Conservation (phyloP, 2,113 vertebrate species). For the Engystomops pustulosus region DNA sequence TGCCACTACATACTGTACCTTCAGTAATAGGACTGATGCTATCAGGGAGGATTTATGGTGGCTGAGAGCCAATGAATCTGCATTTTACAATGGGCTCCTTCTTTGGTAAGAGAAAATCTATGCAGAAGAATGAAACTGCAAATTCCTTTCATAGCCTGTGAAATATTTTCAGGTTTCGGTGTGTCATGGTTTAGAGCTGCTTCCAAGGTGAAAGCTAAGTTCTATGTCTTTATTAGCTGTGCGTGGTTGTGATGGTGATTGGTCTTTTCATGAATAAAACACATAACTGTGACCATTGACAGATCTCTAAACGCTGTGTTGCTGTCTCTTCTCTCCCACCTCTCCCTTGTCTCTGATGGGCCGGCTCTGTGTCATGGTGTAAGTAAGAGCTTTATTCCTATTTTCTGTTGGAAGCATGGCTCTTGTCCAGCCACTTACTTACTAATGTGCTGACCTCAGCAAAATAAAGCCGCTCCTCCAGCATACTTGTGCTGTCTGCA, state of each 20-base stretch:
- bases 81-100: neutral
- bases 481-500: constrained; percentile 13
- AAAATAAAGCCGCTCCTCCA: constrained; percentile 5
- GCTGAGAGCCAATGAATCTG: neutral
- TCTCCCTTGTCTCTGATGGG: neutral
- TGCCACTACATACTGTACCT: neutral
- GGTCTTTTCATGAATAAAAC: neutral
- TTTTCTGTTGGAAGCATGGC: constrained; percentile 22
- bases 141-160: constrained; percentile 21
- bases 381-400: constrained; percentile 62
- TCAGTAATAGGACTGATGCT: constrained; percentile 1
- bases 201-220: neutral
- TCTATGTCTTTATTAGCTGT: constrained; percentile 11
- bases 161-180: neutral
- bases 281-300: constrained; percentile 26
- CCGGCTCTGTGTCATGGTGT: constrained; percentile 57
- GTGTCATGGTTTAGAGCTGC: constrained; percentile 33
- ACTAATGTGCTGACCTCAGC: constrained; percentile 30
- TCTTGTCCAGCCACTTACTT: constrained; percentile 42
- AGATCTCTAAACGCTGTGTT: constrained; percentile 52
- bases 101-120: constrained; percentile 7
- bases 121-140: constrained; percentile 20
- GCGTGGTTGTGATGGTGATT: neutral
- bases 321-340: constrained; percentile 54
- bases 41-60: neutral